phyloP scores from a whole-genome alignment of 2,888 invertebrate genomes.

The Notodonta ziczac region DNA sequence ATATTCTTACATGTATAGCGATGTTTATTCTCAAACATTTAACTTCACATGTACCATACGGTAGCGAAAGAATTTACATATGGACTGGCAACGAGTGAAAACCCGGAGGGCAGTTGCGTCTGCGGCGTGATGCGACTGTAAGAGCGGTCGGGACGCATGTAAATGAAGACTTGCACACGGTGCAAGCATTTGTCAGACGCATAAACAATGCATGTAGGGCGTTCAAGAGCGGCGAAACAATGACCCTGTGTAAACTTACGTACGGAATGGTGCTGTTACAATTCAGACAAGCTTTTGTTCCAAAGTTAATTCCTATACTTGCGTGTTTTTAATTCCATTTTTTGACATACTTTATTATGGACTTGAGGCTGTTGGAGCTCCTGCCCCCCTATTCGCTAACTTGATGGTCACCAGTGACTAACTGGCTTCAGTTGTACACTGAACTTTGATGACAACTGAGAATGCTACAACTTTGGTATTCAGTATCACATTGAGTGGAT shows the following conservation, averaged over 20 bases:
- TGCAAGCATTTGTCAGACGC: slow-evolving; percentile 46
- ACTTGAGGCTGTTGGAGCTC: neutral
- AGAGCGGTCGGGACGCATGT: slow-evolving; percentile 57
- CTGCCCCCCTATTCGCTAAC: no score
- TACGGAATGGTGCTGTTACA: slow-evolving; percentile 27
- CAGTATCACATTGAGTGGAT: no score
- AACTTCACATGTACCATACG: slow-evolving; percentile 29
- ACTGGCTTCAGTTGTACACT: no score
- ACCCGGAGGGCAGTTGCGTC: slow-evolving; percentile 58
- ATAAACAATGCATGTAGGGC: slow-evolving; percentile 49
- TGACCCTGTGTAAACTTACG: slow-evolving; percentile 42
- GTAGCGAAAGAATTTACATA: slow-evolving; percentile 62
- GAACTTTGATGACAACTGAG: no score
- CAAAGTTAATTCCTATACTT: slow-evolving; percentile 15
- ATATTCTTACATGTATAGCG: neutral
- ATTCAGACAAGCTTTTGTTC: slow-evolving; percentile 17
- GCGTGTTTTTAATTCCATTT: neutral
- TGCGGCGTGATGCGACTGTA: slow-evolving; percentile 55
- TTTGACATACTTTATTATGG: neutral
- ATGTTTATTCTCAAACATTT: no score
- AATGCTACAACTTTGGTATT: no score
- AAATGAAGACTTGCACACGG: slow-evolving; percentile 62
- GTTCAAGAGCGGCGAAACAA: slow-evolving; percentile 44
- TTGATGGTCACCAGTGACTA: no score
- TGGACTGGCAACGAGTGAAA: slow-evolving; percentile 73